phyloP scores from a whole-genome alignment of 2,888 invertebrate species.

The Chromoteleia sp. region DNA sequence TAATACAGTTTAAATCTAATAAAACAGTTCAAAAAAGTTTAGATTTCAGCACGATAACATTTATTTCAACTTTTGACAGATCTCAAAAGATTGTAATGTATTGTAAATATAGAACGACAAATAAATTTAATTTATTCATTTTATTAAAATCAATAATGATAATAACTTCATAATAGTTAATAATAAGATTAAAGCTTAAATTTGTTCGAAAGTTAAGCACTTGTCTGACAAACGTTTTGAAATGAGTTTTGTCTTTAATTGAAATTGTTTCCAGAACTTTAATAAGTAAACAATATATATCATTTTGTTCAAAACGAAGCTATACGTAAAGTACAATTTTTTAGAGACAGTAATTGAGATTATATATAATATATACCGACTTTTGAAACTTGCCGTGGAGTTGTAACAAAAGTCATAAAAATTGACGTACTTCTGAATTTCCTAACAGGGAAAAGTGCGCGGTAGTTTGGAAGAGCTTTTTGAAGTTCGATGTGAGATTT shows the following conservation, averaged over 20 bases:
- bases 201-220: no score
- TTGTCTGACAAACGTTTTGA: no score
- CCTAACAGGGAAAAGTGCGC: conserved; percentile 23
- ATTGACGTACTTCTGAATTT: conserved; percentile 39
- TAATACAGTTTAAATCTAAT: neutral
- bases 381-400: conserved; percentile 15
- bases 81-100: neutral
- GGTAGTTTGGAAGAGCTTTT: conserved; percentile 31
- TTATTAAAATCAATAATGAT: no score
- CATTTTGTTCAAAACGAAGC: neutral
- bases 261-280: neutral
- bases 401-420: conserved; percentile 51
- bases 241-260: neutral
- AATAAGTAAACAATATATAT: neutral
- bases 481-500: conserved; percentile 43
- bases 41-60: conserved; percentile 5
- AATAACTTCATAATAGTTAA: no score
- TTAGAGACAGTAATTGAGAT: conserved; percentile 21
- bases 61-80: conserved; percentile 3
- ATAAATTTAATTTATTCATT: no score
- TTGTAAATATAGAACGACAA: no score
- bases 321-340: conserved; percentile 4
- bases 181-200: no score
- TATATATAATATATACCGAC: conserved; percentile 14
- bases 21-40: neutral